Percentiles rank a stretch among this genome's conserved stretches.
Conservation (phyloP, 2,113 vertebrate genomes). For the Pogonocichla stellata region DNA sequence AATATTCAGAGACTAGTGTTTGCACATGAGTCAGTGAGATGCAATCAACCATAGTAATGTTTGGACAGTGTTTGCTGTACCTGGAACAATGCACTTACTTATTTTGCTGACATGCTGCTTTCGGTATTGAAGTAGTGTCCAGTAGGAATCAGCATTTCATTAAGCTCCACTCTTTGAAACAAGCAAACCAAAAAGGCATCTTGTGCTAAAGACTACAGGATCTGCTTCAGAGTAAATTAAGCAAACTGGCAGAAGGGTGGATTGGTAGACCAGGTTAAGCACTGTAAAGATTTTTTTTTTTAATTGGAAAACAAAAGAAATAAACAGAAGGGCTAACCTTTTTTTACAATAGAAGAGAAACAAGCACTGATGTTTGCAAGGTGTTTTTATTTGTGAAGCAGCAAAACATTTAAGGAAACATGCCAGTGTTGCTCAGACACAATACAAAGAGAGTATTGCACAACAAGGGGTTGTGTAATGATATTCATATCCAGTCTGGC, state of each 20-base stretch:
- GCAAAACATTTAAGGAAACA: background rate
- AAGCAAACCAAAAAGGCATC: background rate
- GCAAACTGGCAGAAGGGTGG: background rate
- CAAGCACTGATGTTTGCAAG: background rate
- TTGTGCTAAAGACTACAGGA: background rate
- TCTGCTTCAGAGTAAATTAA: background rate
- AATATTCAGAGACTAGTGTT: background rate
- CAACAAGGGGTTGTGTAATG: background rate
- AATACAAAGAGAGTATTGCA: background rate
- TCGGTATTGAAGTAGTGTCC: background rate
- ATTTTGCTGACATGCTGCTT: background rate
- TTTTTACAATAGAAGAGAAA: background rate
- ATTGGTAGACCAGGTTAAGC: background rate
- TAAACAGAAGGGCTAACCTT: background rate
- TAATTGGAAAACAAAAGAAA: background rate
- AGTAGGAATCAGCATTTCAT: background rate
- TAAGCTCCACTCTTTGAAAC: background rate
- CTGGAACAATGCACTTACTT: background rate
- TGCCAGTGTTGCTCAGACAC: background rate
- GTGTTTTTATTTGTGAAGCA: background rate
- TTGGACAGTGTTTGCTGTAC: background rate
- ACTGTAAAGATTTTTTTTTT: rapidly evolving
- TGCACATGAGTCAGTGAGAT: background rate
- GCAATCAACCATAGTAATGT: background rate
- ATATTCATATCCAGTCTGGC: background rate